These are phyloP conservation scores for Chironomus riparius DNA, from an alignment of 2,888 invertebrate genomes.

Conservation along the genomic window DNA sequence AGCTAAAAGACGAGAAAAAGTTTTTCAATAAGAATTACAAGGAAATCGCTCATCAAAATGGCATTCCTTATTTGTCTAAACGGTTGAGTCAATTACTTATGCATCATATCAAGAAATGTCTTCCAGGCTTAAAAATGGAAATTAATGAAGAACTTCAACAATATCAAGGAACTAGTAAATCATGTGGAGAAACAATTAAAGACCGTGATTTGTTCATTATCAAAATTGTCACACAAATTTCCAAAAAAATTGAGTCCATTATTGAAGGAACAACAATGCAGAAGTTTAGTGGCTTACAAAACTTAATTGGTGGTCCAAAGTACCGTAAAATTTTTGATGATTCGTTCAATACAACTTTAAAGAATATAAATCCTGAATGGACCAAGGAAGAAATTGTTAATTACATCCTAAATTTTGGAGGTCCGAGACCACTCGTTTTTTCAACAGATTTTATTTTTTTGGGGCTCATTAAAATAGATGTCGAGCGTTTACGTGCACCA, in stretches of 20 bases:
- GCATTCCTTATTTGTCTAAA: constrained; percentile 92
- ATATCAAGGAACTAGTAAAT: constrained; percentile 71
- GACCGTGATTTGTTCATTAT: constrained; percentile 93
- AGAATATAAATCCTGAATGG: constrained; percentile 86
- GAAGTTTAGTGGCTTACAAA: constrained; percentile 90
- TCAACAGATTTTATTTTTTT: constrained; percentile 97
- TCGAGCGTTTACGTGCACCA: constrained; percentile 90
- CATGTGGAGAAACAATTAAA: constrained; percentile 94
- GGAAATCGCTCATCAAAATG: constrained; percentile 90
- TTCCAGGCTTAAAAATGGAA: constrained; percentile 96
- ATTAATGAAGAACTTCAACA: constrained; percentile 92
- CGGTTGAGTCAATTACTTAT: constrained; percentile 93
- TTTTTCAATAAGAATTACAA: constrained; percentile 96
- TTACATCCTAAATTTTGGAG: constrained; percentile 97
- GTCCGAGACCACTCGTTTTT: constrained; percentile 80
- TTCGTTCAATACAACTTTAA: constrained; percentile 89
- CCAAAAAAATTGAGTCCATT: constrained; percentile 85
- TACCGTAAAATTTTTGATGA: constrained; percentile 99
- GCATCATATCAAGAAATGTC: constrained; percentile 98
- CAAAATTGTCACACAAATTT: constrained; percentile 98
- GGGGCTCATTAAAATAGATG: constrained; percentile 88
- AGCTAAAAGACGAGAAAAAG: constrained; percentile 88
- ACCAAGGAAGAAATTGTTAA: constrained; percentile 90
- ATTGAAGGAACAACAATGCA: constrained; percentile 90
- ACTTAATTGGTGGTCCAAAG: constrained; percentile 96